Base-by-base conservation (phyloP, 2,797 vertebrate species). In the Aselliscus stoliczkanus region DNA sequence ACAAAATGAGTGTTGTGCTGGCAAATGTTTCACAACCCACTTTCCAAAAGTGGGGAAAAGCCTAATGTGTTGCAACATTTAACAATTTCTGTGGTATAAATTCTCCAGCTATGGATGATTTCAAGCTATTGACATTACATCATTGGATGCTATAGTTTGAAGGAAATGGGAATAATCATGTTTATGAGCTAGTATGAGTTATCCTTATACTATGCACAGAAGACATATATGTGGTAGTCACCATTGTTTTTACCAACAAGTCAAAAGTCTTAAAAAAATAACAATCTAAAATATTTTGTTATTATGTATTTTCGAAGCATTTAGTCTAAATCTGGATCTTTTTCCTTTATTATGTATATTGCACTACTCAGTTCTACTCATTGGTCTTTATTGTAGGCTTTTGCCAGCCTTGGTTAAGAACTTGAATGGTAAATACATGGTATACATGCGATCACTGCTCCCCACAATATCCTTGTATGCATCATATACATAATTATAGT, bases 1-100 rank as follows among this genome's bases (percentile, higher is more conserved):
- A 4, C 17, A 9, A 10, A 65, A 37, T 7, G 7, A 60, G 0
- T 44, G 2, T 1, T 34, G 0, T n/a, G 17, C 5, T 70, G 23
- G 34, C 8, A 44, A 27, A 42, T 27, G 13, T 39, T 92, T 37
- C 52, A 31, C 34, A 77, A 44, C 31, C 3, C 13, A 3, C 1
- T 27, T 3, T 67, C 25, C 18, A 17, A 52, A 47, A 14, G 1
- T 17, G 12, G 39, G 1, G 18, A 8, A 52, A 6, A 7, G 1
- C 34, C 31, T 39, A 10, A 27, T 69, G 65, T 56, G 3, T 37
- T 25, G 5, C 50, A 39, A 39, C 0, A 20, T 64, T 84, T 75
- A 39, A 47, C 25, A 50, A 4, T 76, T 27, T 39, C 25, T 89
- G 5, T 37, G 10, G 20, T 27, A 2, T 62, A 20, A 69, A 37